Evolutionary conservation across 2,113 vertebrate species (phyloP).

Genomic region (Nerophis lumbriciformis): DNA sequence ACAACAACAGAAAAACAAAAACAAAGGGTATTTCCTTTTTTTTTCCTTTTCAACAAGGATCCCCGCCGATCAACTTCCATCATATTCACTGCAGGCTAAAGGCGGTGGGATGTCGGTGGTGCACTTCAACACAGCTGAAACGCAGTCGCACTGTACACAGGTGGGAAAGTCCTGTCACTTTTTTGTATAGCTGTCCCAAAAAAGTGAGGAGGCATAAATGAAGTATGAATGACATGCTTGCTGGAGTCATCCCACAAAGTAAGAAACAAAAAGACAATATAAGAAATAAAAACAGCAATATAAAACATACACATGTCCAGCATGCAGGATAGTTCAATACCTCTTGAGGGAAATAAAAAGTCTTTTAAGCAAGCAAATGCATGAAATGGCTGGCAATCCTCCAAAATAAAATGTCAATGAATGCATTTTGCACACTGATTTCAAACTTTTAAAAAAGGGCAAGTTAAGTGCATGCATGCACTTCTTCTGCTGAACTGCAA

Average conservation of each 20-base stretch:
- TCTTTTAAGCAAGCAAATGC: constrained; percentile 84
- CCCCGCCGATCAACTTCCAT: constrained; percentile 77
- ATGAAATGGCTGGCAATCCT: constrained; percentile 90
- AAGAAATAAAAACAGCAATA: constrained; percentile 1
- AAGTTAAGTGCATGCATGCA: constrained; percentile 64
- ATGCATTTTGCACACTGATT: constrained; percentile 76
- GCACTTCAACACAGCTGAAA: constrained; percentile 82
- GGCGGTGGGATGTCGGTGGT: constrained; percentile 73
- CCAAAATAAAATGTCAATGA: constrained; percentile 65
- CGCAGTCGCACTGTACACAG: constrained; percentile 74
- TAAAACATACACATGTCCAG: constrained; percentile 96
- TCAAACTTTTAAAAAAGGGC: constrained; percentile 61
- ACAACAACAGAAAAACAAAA: constrained; percentile 68
- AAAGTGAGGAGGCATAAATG: constrained; percentile 89
- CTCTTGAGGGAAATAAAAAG: constrained; percentile 60
- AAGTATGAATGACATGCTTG: constrained; percentile 97
- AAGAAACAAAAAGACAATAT: constrained; percentile 59
- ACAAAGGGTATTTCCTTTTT: constrained; percentile 71
- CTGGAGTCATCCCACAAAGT: constrained; percentile 84
- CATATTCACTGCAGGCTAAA: constrained; percentile 74
- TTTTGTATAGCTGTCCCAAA: constrained; percentile 88
- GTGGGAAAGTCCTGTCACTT: constrained; percentile 81
- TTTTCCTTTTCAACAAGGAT: constrained; percentile 69
- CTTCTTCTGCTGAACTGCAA: constrained; percentile 60
- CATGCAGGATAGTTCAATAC: constrained; percentile 95